Percentiles rank a stretch among this genome's conserved stretches.
Evolutionary conservation across 2,113 vertebrate genomes (phyloP).

Genomic region (Phalacrocorax brasilianus): DNA sequence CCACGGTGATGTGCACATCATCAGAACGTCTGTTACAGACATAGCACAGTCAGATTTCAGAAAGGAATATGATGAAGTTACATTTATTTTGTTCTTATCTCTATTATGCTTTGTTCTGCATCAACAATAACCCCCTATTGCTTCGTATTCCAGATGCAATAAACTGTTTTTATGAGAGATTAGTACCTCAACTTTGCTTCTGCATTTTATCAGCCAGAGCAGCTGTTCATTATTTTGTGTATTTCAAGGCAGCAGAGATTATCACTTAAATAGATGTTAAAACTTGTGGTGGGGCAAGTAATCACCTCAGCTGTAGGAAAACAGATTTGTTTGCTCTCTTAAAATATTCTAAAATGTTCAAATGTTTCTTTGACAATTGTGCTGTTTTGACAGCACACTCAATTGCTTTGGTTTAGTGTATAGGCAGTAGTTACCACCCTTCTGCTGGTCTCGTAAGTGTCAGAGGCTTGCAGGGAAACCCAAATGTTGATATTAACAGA

Average conservation of each 20-base stretch:
- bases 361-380: slow-evolving; percentile 32
- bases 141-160: background rate
- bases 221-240: slow-evolving; percentile 48
- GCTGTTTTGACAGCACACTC: background rate
- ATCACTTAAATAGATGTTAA: slow-evolving; percentile 44
- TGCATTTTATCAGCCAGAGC: slow-evolving; percentile 36
- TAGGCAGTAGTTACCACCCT: background rate
- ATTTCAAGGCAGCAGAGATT: slow-evolving; percentile 38
- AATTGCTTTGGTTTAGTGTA: background rate
- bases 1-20: background rate
- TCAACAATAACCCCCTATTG: background rate
- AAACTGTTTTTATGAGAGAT: background rate
- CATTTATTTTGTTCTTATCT: background rate
- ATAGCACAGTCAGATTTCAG: background rate
- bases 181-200: slow-evolving; percentile 28
- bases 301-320: slow-evolving; percentile 21
- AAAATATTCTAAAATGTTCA: background rate
- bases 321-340: slow-evolving; percentile 35
- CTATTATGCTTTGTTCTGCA: background rate
- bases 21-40: background rate
- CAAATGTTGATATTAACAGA: background rate
- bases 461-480: background rate
- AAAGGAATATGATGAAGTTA: background rate
- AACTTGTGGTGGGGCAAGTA: background rate
- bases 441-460: background rate